phyloP scores from a whole-genome alignment of 2,888 invertebrate species.

The Brassicogethes aeneus region DNA sequence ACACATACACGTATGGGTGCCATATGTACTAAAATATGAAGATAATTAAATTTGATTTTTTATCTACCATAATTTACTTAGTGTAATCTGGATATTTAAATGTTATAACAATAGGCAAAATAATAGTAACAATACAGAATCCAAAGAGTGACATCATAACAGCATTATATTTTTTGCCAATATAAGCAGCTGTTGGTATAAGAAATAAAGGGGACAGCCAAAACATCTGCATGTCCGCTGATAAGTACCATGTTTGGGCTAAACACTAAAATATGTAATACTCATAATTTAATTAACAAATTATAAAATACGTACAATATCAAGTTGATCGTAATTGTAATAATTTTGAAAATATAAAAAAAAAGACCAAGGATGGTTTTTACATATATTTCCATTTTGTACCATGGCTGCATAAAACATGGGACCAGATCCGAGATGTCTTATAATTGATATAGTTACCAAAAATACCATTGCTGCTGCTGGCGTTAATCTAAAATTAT shows the following conservation, averaged over 20 bases:
- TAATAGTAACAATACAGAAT: conserved; percentile 13
- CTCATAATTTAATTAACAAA: no score
- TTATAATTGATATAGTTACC: no score
- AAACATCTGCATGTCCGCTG: conserved; percentile 36
- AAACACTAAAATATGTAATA: conserved; percentile 36
- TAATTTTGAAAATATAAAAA: conserved; percentile 36
- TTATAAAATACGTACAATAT: background rate
- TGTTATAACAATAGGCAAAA: conserved; percentile 13
- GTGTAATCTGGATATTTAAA: conserved; percentile 13
- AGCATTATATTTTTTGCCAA: conserved; percentile 15
- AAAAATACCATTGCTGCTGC: conserved; percentile 38
- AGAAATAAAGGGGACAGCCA: conserved; percentile 30
- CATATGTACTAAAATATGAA: conserved; percentile 8
- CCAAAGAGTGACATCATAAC: conserved; percentile 16
- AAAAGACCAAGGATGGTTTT: conserved; percentile 31
- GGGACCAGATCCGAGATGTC: conserved; percentile 41
- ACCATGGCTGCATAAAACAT: conserved; percentile 32
- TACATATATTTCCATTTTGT: no score
- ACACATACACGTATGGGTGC: conserved; percentile 20
- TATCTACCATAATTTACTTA: no score
- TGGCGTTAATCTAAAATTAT: conserved; percentile 30
- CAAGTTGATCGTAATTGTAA: conserved; percentile 14
- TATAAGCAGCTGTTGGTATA: conserved; percentile 23
- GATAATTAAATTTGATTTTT: no score
- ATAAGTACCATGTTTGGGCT: conserved; percentile 34